Evolutionary conservation across 2,888 invertebrate species (phyloP).

Genomic region (Drosophila lacicola): DNA sequence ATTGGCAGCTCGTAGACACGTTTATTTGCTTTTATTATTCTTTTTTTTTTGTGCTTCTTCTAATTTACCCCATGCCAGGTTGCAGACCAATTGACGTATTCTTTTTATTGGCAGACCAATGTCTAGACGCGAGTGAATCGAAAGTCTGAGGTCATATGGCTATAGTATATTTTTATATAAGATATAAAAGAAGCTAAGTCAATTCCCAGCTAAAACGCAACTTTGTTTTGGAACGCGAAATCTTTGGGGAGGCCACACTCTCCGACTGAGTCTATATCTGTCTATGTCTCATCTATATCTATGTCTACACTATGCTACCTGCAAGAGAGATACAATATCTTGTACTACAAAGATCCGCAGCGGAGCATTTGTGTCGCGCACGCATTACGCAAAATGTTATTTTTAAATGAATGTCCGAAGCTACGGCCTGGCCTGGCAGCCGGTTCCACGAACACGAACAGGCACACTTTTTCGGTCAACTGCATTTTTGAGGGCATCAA

Average conservation of each 20-base stretch:
- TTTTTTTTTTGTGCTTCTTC: not conserved
- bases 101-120: constrained; percentile 65
- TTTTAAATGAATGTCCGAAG: constrained; percentile 82
- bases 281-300: constrained; percentile 11
- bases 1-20: constrained; percentile 24
- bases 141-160: constrained; percentile 73
- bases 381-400: constrained; percentile 84
- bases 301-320: constrained; percentile 34
- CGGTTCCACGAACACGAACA: constrained; percentile 27
- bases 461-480: constrained; percentile 25
- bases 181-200: constrained; percentile 22
- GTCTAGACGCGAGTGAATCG: constrained; percentile 63
- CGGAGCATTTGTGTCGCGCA: constrained; percentile 57
- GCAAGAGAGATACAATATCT: not conserved
- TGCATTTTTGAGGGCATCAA: constrained; percentile 46
- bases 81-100: constrained; percentile 65
- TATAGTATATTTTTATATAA: constrained; percentile 23
- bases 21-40: constrained; percentile 16
- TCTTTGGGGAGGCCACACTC: constrained; percentile 75
- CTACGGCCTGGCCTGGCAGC: constrained; percentile 49
- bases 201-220: constrained; percentile 57
- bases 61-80: constrained; percentile 42
- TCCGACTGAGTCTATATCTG: constrained; percentile 12
- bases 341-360: constrained; percentile 44
- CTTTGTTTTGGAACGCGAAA: constrained; percentile 36